Base-by-base conservation (phyloP, 2,888 invertebrate species). In the Drosophila prolongata region DNA sequence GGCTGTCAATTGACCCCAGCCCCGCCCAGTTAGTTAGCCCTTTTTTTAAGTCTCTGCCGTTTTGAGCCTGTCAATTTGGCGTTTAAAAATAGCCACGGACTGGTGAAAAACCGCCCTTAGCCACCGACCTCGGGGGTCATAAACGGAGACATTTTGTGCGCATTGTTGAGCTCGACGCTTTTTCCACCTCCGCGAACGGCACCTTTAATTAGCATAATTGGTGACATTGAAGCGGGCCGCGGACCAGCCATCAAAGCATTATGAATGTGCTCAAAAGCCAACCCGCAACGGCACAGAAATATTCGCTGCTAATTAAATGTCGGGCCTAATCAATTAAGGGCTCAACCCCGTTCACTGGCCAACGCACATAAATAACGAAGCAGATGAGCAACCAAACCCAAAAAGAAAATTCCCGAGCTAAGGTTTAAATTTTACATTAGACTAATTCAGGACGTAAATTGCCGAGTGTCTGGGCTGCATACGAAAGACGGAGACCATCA, bases 361-460 rank as follows among this genome's bases (percentile, higher is more conserved):
- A 75, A 42, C 49, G 11, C 2, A 58, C 49, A 19, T 8, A 30
- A 46, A 14, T 13, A 9, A 27, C 2, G 16, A 19, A 30, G 52
- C 58, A 58, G 52, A 58, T 58, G 52, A 58, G 58, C 52, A 30
- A 34, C 14, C 35, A 9, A n/a, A 44, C 34, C 19, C 19, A 42
- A 38, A 38, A 64, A 65, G 65, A 58, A 61, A 76, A 55, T 46
- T 44, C 61, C 58, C 35, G 53, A 44, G 56, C 47, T 61, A 54
- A 58, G 60, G 60, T 68, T 70, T 84, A 75, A 81, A 88, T 90
- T 89, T 83, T 87, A 85, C 87, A 90, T 89, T 85, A 90, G 78
- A 78, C 87, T 85, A 89, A 89, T 89, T 88, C 80, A 87, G 81
- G 83, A 78, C 75, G 87, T 90, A 90, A 90, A 90, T 90, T 90